Conservation (phyloP, 2,797 vertebrate genomes). For the Clarias platycephalus region DNA sequence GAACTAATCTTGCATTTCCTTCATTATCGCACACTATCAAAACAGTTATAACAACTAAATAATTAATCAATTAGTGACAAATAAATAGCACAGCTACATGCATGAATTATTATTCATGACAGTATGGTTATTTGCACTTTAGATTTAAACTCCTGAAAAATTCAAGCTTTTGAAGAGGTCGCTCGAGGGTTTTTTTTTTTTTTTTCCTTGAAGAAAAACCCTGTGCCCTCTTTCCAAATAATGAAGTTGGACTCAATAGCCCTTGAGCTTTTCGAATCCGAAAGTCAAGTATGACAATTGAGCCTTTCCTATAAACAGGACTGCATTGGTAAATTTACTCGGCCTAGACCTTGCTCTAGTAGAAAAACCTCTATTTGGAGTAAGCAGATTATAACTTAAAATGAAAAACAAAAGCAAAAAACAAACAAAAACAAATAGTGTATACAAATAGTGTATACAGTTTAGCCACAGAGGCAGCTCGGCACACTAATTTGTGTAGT, state of each 20-base stretch:
- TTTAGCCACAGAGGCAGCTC: background rate
- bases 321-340: background rate
- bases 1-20: background rate
- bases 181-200: background rate
- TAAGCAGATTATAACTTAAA: background rate
- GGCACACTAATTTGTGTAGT: background rate
- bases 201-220: constrained; percentile 11
- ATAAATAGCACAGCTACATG: background rate
- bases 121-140: constrained; percentile 16
- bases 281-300: constrained; percentile 32
- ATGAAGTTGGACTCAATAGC: constrained; percentile 41
- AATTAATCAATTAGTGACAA: constrained; percentile 1
- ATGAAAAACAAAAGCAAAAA: background rate
- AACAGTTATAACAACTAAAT: background rate
- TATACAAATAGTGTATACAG: background rate
- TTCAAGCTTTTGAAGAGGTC: constrained; percentile 26
- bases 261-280: constrained; percentile 23
- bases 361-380: background rate
- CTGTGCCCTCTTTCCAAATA: constrained; percentile 29
- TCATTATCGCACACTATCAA: background rate
- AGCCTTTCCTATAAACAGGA: constrained; percentile 9
- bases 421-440: background rate
- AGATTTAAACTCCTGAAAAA: constrained; percentile 37
- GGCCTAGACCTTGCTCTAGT: background rate
- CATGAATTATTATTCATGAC: constrained; percentile 5